Evolutionary conservation across 2,888 invertebrate species (phyloP), one percentile per base, ranked within the genome.

Genomic region (Pandemis corylana): DNA sequence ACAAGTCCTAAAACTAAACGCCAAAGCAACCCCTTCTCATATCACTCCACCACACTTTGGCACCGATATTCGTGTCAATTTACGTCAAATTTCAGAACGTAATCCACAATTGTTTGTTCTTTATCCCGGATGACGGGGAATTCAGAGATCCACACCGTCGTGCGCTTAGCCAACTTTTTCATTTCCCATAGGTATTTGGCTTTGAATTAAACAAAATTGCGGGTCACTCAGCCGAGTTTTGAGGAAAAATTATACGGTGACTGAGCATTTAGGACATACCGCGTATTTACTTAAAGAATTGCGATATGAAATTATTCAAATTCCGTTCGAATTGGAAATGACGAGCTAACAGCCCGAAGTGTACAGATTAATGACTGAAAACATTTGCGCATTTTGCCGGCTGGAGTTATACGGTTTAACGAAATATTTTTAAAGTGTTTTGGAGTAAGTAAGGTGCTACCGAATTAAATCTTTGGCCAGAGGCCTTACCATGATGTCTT

Each of bases 191-290:
- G 71, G 71, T 56, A 71, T 65, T 71, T 46, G 63, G 71, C 65
- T 71, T 44, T 56, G 71, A 65, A 71, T 71, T 71, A 71, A 65
- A 44, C 71, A 71, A 71, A 71, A 66, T 66, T 71, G 71, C 71
- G 65, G 71, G 71, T 71, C 65, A 71, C 70, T 64, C 68, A 70
- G 65, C 65, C 56, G 65, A 7, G 41, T 28, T 64, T 51, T 53
- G 20, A 28, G 53, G 70, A 44, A 59, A 68, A 46, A 70, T 53
- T 64, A 64, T 44, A 53, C 42, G 64, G 63, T 41, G 20, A 64
- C 63, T 53, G 53, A 63, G 51, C 62, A 64, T 64, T 56, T 64
- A 70, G 42, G 63, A 20, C 44, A 51, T 53, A 53, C 28, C 64
- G 63, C 51, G 63, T 44, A n/a, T 53, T 70, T 56, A 64, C 53